These are phyloP conservation scores for Nomada ruficornis DNA, from an alignment of 2,888 invertebrate genomes.

Conservation along the genomic window DNA sequence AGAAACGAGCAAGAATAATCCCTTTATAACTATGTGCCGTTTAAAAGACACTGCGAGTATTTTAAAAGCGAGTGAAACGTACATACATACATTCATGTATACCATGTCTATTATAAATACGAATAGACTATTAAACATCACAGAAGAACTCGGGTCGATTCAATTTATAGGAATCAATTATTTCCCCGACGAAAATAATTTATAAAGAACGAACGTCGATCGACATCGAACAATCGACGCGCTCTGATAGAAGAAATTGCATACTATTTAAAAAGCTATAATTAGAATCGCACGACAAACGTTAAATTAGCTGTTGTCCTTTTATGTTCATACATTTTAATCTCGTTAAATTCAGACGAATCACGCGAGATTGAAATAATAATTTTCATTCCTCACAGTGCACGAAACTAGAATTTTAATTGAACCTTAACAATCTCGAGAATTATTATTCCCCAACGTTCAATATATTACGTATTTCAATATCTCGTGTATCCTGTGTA, in stretches of 20 bases:
- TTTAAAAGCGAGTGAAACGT: not conserved
- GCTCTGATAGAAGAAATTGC: not conserved
- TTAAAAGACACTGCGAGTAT: not conserved
- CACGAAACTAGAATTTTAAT: too few species aligned
- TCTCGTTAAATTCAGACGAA: not conserved
- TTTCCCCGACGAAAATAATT: not conserved
- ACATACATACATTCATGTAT: not conserved
- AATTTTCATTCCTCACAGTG: not conserved
- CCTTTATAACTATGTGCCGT: not conserved
- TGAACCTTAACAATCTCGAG: too few species aligned
- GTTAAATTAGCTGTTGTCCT: not conserved
- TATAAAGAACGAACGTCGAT: constrained; percentile 11
- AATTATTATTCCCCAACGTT: too few species aligned
- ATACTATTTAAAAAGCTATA: constrained; percentile 9
- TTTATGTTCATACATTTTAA: not conserved
- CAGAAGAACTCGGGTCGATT: not conserved
- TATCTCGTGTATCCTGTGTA: too few species aligned
- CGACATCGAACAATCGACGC: not conserved
- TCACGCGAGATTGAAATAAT: not conserved
- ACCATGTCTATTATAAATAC: not conserved
- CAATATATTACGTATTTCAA: too few species aligned
- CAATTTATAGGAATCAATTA: not conserved
- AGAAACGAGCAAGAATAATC: not conserved
- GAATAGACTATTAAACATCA: not conserved
- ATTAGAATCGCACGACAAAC: constrained; percentile 14